Conservation (phyloP, 2,888 invertebrate genomes). For the Galerucella pusilla region DNA sequence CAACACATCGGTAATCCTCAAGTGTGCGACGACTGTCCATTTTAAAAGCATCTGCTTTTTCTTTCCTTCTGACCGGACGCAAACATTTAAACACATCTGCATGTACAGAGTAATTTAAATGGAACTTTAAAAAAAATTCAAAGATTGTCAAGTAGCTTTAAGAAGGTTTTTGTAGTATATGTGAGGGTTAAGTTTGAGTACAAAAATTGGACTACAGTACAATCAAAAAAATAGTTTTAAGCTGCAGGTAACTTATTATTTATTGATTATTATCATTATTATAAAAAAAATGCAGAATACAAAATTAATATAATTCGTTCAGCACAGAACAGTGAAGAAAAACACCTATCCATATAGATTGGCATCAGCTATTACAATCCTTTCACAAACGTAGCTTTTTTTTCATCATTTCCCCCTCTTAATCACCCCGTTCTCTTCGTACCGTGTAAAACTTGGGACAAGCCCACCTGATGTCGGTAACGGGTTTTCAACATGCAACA, state of each 20-base stretch:
- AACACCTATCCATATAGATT: constrained; percentile 25
- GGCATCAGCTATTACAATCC: constrained; percentile 38
- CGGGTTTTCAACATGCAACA: constrained; percentile 60
- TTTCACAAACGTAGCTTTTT: constrained; percentile 38
- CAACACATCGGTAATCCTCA: not conserved
- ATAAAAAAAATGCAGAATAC: not conserved
- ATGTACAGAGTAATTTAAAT: not conserved
- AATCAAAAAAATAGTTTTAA: too few relatives aligned
- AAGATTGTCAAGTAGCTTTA: not conserved
- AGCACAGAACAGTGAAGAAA: not conserved
- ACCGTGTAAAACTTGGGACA: constrained; percentile 55
- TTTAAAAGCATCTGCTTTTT: constrained; percentile 6
- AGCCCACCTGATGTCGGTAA: constrained; percentile 60
- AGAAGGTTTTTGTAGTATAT: not conserved
- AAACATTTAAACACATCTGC: constrained; percentile 5
- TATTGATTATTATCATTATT: not conserved
- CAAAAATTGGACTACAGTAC: too few relatives aligned
- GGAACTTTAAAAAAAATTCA: too few relatives aligned
- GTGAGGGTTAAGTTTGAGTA: too few relatives aligned
- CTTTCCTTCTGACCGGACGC: not conserved
- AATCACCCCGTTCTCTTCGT: constrained; percentile 31
- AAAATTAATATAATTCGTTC: not conserved
- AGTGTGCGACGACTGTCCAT: not conserved
- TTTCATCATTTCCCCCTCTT: constrained; percentile 30
- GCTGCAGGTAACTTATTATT: not conserved